Conservation (phyloP, 2,888 invertebrate species). For the Parthenolecanium corni region DNA sequence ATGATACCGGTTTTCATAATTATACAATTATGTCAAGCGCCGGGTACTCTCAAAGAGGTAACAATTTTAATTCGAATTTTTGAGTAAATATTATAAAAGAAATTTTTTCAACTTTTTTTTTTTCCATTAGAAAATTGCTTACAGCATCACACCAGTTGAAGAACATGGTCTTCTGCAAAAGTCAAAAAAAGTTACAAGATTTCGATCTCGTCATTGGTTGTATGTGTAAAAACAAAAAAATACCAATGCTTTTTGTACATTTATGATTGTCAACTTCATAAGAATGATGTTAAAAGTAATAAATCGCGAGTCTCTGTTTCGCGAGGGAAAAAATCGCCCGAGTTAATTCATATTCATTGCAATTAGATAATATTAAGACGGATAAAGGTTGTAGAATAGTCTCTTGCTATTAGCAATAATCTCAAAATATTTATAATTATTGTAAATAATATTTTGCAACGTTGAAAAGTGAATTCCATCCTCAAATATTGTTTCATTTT, state of each 20-base stretch:
- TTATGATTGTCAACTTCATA: neutral
- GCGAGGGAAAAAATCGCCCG: too few relatives aligned
- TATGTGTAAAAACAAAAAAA: constrained; percentile 43
- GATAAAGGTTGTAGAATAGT: too few relatives aligned
- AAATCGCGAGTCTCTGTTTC: too few relatives aligned
- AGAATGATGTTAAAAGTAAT: too few relatives aligned
- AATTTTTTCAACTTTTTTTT: neutral
- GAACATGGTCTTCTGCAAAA: constrained; percentile 52
- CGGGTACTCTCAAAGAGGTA: constrained; percentile 58
- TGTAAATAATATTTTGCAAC: too few relatives aligned
- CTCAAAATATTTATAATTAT: too few relatives aligned
- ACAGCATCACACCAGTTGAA: constrained; percentile 53
- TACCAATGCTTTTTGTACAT: constrained; percentile 32
- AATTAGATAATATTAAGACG: too few relatives aligned
- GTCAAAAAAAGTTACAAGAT: constrained; percentile 49
- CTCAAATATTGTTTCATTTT: too few relatives aligned
- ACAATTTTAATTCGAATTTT: constrained; percentile 28
- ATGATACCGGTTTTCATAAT: constrained; percentile 60
- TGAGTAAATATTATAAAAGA: neutral
- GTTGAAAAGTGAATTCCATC: too few relatives aligned
- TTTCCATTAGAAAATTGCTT: constrained; percentile 47
- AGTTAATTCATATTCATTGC: too few relatives aligned
- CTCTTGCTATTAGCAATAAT: too few relatives aligned
- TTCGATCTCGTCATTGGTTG: constrained; percentile 55
- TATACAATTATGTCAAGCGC: constrained; percentile 50